Evolutionary conservation across 2,888 invertebrate species (phyloP).

Genomic region (Melangyna quadrimaculata): DNA sequence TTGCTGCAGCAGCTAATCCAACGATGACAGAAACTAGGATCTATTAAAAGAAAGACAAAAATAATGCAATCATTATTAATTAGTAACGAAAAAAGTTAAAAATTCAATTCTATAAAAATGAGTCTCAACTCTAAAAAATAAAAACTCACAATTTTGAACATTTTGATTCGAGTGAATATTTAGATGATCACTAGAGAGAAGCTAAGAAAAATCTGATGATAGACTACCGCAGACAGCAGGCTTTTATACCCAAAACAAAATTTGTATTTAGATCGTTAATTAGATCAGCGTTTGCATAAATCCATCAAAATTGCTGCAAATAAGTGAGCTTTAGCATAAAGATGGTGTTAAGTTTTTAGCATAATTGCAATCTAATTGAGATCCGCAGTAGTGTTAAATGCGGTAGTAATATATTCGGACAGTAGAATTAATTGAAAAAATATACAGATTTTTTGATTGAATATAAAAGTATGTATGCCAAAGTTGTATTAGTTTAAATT

Average conservation of each 20-base stretch:
- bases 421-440: too few species aligned
- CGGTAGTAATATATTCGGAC: not conserved
- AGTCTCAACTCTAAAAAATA: not conserved
- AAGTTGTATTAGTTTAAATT: too few species aligned
- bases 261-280: too few species aligned
- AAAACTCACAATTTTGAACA: constrained; percentile 14
- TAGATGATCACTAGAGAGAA: not conserved
- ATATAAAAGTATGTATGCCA: too few species aligned
- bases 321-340: too few species aligned
- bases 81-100: not conserved
- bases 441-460: too few species aligned
- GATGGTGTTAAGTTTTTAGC: too few species aligned
- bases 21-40: constrained; percentile 73
- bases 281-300: too few species aligned
- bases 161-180: constrained; percentile 12
- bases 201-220: constrained; percentile 5
- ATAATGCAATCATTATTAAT: not conserved
- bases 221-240: not conserved
- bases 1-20: constrained; percentile 77
- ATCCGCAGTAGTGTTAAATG: too few species aligned
- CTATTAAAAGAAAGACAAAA: not conserved
- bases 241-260: not conserved
- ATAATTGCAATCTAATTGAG: too few species aligned
- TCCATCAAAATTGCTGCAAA: too few species aligned
- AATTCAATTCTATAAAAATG: not conserved